Evolutionary conservation across 1,140 invertebrate species (phyloP).

Genomic region (Aphelenchoides besseyi): DNA sequence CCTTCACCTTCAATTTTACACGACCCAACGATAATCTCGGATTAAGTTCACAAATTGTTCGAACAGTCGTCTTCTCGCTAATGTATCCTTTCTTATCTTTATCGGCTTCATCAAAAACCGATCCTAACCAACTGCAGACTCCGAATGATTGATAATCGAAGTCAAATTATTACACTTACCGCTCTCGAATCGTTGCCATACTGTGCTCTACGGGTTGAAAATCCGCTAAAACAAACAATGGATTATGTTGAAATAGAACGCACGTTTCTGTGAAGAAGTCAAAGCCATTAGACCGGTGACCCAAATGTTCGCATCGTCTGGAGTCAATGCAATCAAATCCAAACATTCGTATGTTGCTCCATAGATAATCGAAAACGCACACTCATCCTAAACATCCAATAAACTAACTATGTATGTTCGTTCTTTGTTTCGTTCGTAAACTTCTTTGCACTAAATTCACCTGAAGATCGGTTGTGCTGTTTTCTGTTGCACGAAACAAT

Average conservation of each 20-base stretch:
- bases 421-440: neutral
- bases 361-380: conserved; percentile 71
- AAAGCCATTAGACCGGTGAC: conserved; percentile 63
- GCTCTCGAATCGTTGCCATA: conserved; percentile 38
- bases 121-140: conserved; percentile 65
- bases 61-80: conserved; percentile 67
- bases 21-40: conserved; percentile 65
- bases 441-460: conserved; percentile 28
- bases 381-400: conserved; percentile 66
- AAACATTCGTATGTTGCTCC: conserved; percentile 69
- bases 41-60: conserved; percentile 67
- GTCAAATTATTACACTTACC: conserved; percentile 8
- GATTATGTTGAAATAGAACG: conserved; percentile 16
- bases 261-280: conserved; percentile 48
- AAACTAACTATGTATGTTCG: conserved; percentile 4
- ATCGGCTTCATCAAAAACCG: conserved; percentile 67
- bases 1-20: conserved; percentile 68
- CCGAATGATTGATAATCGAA: neutral
- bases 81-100: conserved; percentile 65
- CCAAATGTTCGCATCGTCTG: conserved; percentile 72
- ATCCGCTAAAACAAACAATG: conserved; percentile 20
- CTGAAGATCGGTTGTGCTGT: conserved; percentile 64
- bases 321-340: conserved; percentile 69
- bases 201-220: conserved; percentile 27
- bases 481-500: conserved; percentile 67